Percentiles rank a stretch among this genome's conserved stretches.
phyloP scores from a whole-genome alignment of 2,888 invertebrate genomes.

The Myopa testacea region DNA sequence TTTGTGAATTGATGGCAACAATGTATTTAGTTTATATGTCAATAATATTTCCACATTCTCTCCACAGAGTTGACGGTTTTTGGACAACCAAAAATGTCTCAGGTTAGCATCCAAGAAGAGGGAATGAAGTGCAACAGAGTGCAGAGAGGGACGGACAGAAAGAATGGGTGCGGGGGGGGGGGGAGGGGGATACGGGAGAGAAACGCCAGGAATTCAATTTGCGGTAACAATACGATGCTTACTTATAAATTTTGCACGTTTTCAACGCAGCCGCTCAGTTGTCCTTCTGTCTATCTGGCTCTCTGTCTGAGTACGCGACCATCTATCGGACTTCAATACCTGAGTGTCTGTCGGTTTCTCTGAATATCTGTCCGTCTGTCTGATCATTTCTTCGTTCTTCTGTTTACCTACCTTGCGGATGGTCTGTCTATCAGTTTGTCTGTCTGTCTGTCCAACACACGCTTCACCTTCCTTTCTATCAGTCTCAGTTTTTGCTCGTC shows the following conservation, averaged over 20 bases:
- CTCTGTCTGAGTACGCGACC: background rate
- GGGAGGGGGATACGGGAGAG: no score
- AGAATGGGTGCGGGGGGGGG: no score
- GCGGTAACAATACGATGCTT: no score
- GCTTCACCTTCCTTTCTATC: background rate
- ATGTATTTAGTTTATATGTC: no score
- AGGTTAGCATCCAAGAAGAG: no score
- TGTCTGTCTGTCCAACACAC: background rate
- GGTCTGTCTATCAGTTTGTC: background rate
- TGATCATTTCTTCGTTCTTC: background rate
- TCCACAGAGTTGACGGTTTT: no score
- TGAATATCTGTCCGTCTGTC: background rate
- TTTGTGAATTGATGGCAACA: no score
- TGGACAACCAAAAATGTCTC: no score
- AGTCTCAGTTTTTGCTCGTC: background rate
- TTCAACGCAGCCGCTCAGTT: background rate
- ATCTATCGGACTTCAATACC: background rate
- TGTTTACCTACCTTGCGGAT: background rate
- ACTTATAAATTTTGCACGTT: background rate
- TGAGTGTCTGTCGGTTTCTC: background rate
- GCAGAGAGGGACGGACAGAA: no score
- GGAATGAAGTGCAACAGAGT: no score
- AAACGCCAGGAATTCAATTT: no score
- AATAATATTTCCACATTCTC: no score
- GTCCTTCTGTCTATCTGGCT: background rate